Base-by-base conservation (phyloP, 2,888 invertebrate genomes). In the Aleiodes leptofemur region DNA sequence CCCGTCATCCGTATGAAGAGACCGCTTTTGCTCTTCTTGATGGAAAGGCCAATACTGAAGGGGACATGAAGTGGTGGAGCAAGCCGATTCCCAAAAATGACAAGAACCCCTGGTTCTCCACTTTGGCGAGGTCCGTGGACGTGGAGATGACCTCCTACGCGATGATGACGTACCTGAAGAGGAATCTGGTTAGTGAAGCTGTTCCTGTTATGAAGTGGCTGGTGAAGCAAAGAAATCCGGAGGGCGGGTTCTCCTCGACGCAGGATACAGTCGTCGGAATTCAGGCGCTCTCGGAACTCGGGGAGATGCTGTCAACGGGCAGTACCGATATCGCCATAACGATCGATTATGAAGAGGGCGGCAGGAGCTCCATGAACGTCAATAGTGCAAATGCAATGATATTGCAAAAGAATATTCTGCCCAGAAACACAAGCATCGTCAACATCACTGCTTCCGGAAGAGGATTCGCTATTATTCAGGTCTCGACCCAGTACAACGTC, bases 121-220 rank as follows among this genome's bases (percentile, higher is more conserved):
- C 90, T 53, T 89, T 93, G 77, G 94, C 96, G 0, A 92, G 93
- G 76, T 94, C 95, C 0, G 92, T 95, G 0, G 94, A 95, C 81
- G 93, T 98, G 4, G 96, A 96, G 88, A 96, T 96, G 82, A 97
- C 98, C 0, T 94, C 98, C 0, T 98, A 98, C 89, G 95, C 94
- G 0, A 90, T 98, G 73, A 91, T 97, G 73, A 94, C 96, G 0
- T 93, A 92, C 83, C 85, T 93, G 16, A 86, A 88, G 78, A 88
- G 91, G 76, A 91, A 91, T 79, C 86, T 91, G 61, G 85, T 91
- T 4, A 84, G 83, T 3, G 92, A 93, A 78, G 90, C 93, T 0
- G 87, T 94, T 34, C 93, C 95, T 0, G 90, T 95, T 48, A 91
- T 95, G 83, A 92, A 93, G 72, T 96, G 96, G 96, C 89, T 96